Percentiles rank a stretch among this genome's conserved stretches.
Conservation (phyloP, 2,797 vertebrate species). For the Sebastes goodei region DNA sequence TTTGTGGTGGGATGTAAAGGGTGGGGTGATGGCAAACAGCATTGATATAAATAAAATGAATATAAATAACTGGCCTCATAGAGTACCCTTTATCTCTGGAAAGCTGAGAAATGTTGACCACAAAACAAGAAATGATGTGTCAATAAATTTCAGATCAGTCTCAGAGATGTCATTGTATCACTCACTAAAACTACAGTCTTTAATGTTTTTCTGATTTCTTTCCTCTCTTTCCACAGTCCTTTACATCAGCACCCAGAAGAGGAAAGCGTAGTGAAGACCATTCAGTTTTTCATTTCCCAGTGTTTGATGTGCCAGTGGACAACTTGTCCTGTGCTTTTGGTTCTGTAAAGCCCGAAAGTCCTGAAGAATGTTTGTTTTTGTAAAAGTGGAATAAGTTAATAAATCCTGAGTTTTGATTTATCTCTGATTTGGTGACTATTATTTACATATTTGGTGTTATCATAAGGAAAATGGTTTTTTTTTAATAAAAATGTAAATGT, state of each 20-base stretch:
- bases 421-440: constrained; percentile 16
- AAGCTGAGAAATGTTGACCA: not conserved
- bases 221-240: constrained; percentile 84
- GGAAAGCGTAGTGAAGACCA: constrained; percentile 88
- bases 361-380: constrained; percentile 61
- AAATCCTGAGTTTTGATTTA: constrained; percentile 64
- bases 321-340: constrained; percentile 29
- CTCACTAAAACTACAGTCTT: not conserved
- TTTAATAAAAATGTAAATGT: not conserved
- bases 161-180: not conserved
- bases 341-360: constrained; percentile 47
- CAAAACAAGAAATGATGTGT: not conserved
- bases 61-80: not conserved
- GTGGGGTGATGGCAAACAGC: not conserved
- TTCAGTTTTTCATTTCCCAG: constrained; percentile 20
- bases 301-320: constrained; percentile 32
- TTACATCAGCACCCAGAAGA: constrained; percentile 99
- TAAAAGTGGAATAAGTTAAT: constrained; percentile 60
- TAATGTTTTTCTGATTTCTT: not conserved
- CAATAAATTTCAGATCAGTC: not conserved
- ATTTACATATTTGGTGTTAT: not conserved
- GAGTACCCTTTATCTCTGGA: not conserved
- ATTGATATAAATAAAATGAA: not conserved
- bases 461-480: not conserved
- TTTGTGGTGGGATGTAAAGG: not conserved